A percentile compares a stretch with the other conserved stretches of the same genome.
phyloP scores from a whole-genome alignment of 2,888 invertebrate species.

The Chymomyza procnemis region DNA sequence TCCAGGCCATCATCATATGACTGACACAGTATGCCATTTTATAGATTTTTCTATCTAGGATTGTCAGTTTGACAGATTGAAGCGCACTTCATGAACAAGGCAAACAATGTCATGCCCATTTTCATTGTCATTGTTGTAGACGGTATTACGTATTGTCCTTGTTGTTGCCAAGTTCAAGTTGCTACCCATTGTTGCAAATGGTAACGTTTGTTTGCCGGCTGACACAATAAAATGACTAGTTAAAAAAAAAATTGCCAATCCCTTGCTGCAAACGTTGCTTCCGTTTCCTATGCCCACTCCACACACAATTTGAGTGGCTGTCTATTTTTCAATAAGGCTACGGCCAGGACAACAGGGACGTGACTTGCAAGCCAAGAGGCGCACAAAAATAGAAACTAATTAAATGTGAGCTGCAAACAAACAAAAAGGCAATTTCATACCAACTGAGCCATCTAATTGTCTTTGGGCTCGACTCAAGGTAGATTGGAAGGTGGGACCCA shows the following conservation, averaged over 20 bases:
- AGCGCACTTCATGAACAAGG: conserved; percentile 32
- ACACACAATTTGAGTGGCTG: conserved; percentile 34
- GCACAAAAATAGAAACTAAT: conserved; percentile 38
- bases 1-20: background rate
- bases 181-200: conserved; percentile 1
- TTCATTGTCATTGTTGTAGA: background rate
- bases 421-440: conserved; percentile 2
- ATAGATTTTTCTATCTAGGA: conserved; percentile 21
- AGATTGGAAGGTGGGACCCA: background rate
- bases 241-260: conserved; percentile 43
- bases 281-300: background rate
- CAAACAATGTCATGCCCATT: background rate
- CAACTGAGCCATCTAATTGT: conserved; percentile 27
- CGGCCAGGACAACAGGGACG: conserved; percentile 30
- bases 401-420: conserved; percentile 42
- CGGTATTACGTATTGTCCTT: background rate
- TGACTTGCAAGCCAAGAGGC: conserved; percentile 37
- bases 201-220: background rate
- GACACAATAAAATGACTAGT: conserved; percentile 3
- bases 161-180: background rate
- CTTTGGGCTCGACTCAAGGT: background rate
- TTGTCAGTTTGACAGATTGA: conserved; percentile 52
- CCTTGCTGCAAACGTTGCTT: background rate
- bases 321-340: conserved; percentile 44
- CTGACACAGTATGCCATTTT: conserved; percentile 24